These are phyloP conservation scores for Celastrina argiolus DNA, from an alignment of 2,888 invertebrate genomes.

Conservation along the genomic window DNA sequence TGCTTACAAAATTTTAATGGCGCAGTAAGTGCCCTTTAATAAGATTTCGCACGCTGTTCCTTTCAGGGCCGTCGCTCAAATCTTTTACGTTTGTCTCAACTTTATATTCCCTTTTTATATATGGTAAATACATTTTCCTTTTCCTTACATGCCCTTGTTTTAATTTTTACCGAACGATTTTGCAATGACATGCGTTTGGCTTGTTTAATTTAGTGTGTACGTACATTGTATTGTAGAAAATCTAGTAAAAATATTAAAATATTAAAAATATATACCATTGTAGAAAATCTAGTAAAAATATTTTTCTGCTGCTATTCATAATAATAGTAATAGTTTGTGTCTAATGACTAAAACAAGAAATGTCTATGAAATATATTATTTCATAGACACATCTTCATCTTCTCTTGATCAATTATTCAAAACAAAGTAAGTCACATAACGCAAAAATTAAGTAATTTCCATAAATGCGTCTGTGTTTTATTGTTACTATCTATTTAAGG, in stretches of 20 bases:
- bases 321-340: too few species aligned
- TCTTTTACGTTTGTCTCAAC: conserved; percentile 56
- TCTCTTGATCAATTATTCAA: too few species aligned
- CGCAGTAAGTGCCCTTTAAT: conserved; percentile 56
- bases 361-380: too few species aligned
- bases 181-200: conserved; percentile 10
- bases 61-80: conserved; percentile 54
- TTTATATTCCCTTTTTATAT: conserved; percentile 63
- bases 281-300: too few species aligned
- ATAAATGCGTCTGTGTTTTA: too few species aligned
- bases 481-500: neutral
- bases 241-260: too few species aligned
- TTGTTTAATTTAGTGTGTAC: neutral
- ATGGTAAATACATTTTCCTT: conserved; percentile 69
- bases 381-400: too few species aligned
- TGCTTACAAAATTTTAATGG: conserved; percentile 50
- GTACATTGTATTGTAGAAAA: neutral
- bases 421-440: too few species aligned
- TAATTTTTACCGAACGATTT: conserved; percentile 53
- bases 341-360: too few species aligned
- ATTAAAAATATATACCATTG: too few species aligned
- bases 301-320: too few species aligned
- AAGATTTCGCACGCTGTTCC: conserved; percentile 51
- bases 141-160: neutral
- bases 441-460: too few species aligned